Percentiles rank a stretch among this genome's conserved stretches.
phyloP scores from a whole-genome alignment of 37 sponge, comb jelly and placozoan species.

The Aplysina aerophoba region DNA sequence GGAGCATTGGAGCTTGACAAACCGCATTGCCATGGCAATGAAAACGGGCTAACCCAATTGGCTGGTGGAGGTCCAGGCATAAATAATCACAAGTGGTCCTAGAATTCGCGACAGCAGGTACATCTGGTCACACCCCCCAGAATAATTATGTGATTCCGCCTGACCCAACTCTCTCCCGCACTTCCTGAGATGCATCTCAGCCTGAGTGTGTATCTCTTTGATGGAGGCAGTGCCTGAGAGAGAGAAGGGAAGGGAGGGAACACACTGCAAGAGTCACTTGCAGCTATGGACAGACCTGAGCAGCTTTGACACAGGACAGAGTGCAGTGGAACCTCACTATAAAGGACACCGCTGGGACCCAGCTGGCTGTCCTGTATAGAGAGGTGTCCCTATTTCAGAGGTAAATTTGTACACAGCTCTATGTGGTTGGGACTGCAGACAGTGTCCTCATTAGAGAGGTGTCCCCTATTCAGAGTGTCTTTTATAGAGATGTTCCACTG shows the following conservation, averaged over 20 bases:
- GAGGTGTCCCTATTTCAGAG: too few relatives aligned
- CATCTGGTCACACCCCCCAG: conserved; percentile 17
- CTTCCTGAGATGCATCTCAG: conserved; percentile 18
- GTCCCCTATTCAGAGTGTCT: too few relatives aligned
- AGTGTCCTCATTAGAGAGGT: too few relatives aligned
- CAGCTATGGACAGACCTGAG: neutral
- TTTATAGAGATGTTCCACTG: too few relatives aligned
- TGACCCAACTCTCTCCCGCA: conserved; percentile 13
- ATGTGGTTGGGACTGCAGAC: too few relatives aligned
- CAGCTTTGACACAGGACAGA: too few relatives aligned
- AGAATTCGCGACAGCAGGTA: conserved; percentile 3
- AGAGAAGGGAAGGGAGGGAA: conserved; percentile 35
- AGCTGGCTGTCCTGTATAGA: too few relatives aligned
- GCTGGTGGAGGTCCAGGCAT: neutral
- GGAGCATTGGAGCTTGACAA: neutral
- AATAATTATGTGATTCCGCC: neutral
- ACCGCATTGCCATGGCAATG: neutral
- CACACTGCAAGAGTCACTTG: conserved; percentile 2
- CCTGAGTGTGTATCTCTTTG: neutral
- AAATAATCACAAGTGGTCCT: conserved; percentile 1
- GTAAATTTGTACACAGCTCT: too few relatives aligned
- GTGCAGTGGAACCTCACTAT: too few relatives aligned
- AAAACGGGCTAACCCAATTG: neutral
- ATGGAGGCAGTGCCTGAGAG: neutral
- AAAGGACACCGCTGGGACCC: too few relatives aligned